Base-by-base conservation (phyloP, 1,140 invertebrate species). In the Oryzaephilus surinamensis region DNA sequence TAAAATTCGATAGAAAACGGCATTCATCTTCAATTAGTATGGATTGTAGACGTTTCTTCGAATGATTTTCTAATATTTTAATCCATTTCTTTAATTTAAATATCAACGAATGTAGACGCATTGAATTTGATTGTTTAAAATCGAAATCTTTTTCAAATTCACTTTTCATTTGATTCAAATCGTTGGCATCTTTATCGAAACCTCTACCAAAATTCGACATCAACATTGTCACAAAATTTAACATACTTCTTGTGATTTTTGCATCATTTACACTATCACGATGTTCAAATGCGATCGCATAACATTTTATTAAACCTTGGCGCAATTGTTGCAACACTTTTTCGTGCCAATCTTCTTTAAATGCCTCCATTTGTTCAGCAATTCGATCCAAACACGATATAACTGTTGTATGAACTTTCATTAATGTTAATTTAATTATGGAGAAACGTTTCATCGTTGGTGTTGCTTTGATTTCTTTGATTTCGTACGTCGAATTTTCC, bases 311-410 rank as follows among this genome's bases (percentile, higher is more conserved):
- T n/a, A 97, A 70, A 5, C 89, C 93, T 62, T 95, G 92, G 31
- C 84, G 74, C 26, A 97, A 60, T 59, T 97, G 93, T 3, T 91
- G 66, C n/a, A 96, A 65, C 4, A 67, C 64, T 67, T 97, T 93
- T 67, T 98, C 93, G 57, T 94, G 94, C 89, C 93, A 97, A 58
- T 90, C 94, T 64, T 97, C 93, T 27, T 93, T 71, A 71, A 97
- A 96, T 90, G 92, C 96, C 41, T 95, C 90, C 86, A 98, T 93
- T 82, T 95, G 92, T 61, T 97, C 92, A 0, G 96, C 90, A 54
- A 97, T 94, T 13, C 91, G 91, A 67, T 98, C 94, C 4, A 98
- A 66, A 11, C 90, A 92, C 6, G 86, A 88, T 2, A 97, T 66
- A 41, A 96, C 84, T 4, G 93, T 97, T 2, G 93, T 93, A 67